Conservation (phyloP, 2,797 vertebrate species). For the Oryzias dopingdopingensis region DNA sequence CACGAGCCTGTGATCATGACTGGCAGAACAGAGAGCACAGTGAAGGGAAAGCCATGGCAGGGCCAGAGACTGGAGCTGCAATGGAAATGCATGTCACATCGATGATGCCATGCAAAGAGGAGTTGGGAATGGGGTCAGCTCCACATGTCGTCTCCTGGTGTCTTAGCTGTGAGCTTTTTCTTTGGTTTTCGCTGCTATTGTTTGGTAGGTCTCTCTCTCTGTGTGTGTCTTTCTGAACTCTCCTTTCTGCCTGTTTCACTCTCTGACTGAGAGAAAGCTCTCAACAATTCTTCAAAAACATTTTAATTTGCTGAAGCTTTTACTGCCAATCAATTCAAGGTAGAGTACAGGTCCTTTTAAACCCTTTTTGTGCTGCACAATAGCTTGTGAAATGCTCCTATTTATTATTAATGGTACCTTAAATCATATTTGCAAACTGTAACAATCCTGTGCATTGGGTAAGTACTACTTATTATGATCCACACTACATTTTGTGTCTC, state of each 20-base stretch:
- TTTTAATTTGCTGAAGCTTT: slow-evolving; percentile 8
- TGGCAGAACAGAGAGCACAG: slow-evolving; percentile 50
- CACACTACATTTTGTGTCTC: too few relatives aligned
- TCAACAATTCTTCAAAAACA: slow-evolving; percentile 19
- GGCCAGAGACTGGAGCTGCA: slow-evolving; percentile 47
- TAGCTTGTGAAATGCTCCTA: too few relatives aligned
- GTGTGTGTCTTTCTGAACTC: slow-evolving; percentile 13
- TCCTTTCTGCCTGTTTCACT: slow-evolving; percentile 33
- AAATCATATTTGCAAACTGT: too few relatives aligned
- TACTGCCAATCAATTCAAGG: background rate
- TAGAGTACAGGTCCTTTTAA: too few relatives aligned
- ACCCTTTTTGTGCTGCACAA: too few relatives aligned
- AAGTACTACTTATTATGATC: too few relatives aligned
- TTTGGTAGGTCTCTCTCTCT: slow-evolving; percentile 41
- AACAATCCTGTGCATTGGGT: too few relatives aligned
- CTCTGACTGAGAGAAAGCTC: slow-evolving; percentile 13
- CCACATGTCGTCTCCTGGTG: slow-evolving; percentile 31
- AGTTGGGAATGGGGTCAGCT: slow-evolving; percentile 64
- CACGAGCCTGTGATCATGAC: slow-evolving; percentile 55
- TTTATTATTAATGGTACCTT: too few relatives aligned
- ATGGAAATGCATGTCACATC: slow-evolving; percentile 76
- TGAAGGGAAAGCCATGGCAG: slow-evolving; percentile 27
- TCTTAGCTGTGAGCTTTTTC: slow-evolving; percentile 31
- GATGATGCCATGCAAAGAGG: slow-evolving; percentile 61
- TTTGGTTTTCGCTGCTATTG: slow-evolving; percentile 40